phyloP scores from a whole-genome alignment of 2,113 vertebrate species.

The Malaclemys terrapin region DNA sequence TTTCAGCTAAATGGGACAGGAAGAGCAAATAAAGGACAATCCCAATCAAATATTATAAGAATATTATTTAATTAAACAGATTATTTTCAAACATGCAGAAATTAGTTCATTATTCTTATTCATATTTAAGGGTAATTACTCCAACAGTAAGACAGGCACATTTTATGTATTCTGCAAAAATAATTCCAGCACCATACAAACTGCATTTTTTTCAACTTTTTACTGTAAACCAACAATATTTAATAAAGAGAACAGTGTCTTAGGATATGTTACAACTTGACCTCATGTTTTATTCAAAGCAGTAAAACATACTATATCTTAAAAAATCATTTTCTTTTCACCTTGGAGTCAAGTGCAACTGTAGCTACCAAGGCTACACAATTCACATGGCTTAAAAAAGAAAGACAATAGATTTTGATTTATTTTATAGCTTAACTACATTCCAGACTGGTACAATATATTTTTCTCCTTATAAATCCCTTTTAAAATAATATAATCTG shows the following conservation, averaged over 20 bases:
- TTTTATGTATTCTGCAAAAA: not conserved
- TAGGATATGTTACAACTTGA: not conserved
- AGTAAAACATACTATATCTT: not conserved
- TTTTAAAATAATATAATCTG: not conserved
- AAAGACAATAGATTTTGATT: not conserved
- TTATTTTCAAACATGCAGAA: not conserved
- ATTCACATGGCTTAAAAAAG: not conserved
- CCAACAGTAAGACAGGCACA: not conserved
- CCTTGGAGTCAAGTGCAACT: not conserved
- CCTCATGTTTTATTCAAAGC: not conserved
- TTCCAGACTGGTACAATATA: not conserved
- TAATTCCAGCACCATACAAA: not conserved
- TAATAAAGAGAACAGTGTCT: not conserved
- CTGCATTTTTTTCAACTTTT: not conserved
- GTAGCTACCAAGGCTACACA: not conserved
- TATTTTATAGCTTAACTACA: not conserved
- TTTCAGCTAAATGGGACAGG: not conserved
- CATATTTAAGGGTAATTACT: constrained; percentile 16
- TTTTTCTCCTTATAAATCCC: not conserved
- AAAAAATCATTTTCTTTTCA: not conserved
- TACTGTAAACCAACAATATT: not conserved
- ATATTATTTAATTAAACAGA: not conserved
- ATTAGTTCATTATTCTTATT: not conserved
- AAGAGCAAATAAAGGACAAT: not conserved
- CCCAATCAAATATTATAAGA: not conserved